Conservation (phyloP, 2,888 invertebrate genomes). For the Erebia aethiops region DNA sequence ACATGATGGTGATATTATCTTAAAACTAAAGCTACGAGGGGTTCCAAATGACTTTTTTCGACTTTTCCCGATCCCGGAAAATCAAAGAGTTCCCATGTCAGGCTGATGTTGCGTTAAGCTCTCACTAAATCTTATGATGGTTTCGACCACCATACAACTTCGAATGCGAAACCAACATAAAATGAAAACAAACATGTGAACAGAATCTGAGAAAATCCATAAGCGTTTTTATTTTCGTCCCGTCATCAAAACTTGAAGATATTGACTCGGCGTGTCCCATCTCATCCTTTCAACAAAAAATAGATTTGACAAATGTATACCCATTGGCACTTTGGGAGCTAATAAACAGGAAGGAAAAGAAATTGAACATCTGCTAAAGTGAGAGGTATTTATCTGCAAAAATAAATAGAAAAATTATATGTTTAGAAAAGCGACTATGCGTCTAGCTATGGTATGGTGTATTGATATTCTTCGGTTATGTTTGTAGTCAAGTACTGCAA, state of each 20-base stretch:
- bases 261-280: constrained; percentile 1
- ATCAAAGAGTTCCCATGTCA: too few species aligned
- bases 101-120: too few species aligned
- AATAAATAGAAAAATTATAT: neutral
- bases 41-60: too few species aligned
- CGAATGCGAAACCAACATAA: neutral
- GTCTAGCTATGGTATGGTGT: too few species aligned
- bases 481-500: too few species aligned
- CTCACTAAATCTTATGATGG: too few species aligned
- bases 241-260: constrained; percentile 12
- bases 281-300: constrained; percentile 11
- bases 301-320: constrained; percentile 11
- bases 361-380: neutral
- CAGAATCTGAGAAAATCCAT: constrained; percentile 3
- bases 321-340: neutral
- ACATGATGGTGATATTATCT: too few species aligned
- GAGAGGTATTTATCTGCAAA: neutral
- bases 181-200: constrained; percentile 12
- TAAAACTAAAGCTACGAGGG: too few species aligned
- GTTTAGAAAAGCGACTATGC: too few species aligned
- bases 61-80: too few species aligned
- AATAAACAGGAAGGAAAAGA: neutral
- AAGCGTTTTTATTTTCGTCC: constrained; percentile 20
- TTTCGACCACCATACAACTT: too few species aligned
- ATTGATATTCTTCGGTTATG: too few species aligned